Percentiles rank a stretch among this genome's conserved stretches.
Evolutionary conservation across 2,113 vertebrate genomes (phyloP).

Genomic region (Brevimyrus niger): DNA sequence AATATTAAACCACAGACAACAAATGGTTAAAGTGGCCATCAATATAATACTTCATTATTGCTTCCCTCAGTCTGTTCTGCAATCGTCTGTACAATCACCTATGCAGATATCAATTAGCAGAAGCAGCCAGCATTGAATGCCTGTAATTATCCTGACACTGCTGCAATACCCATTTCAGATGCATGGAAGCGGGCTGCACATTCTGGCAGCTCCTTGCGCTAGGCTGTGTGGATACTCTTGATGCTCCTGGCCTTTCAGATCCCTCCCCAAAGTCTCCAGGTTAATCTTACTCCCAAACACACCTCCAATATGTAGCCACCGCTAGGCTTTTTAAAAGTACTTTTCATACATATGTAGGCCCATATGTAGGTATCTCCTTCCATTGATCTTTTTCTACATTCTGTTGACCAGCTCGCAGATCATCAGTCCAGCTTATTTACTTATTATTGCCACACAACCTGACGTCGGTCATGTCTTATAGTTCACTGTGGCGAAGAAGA

Average conservation of each 20-base stretch:
- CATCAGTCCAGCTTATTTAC: not conserved
- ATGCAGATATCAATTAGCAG: not conserved
- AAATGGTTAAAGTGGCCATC: not conserved
- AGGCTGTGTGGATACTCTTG: not conserved
- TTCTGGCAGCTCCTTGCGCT: not conserved
- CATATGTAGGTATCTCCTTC: not conserved
- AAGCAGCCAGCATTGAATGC: not conserved
- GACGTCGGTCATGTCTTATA: not conserved
- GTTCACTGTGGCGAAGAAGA: constrained; percentile 6
- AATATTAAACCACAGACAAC: not conserved
- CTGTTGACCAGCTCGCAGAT: not conserved
- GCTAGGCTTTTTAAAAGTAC: not conserved
- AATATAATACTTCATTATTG: not conserved
- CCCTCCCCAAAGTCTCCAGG: not conserved
- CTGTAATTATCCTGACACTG: not conserved
- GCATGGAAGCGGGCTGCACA: not conserved
- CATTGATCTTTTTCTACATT: not conserved
- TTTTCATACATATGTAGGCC: not conserved
- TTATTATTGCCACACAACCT: not conserved
- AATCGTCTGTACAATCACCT: not conserved
- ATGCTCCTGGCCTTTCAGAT: not conserved
- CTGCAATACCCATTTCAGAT: not conserved
- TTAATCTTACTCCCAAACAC: not conserved
- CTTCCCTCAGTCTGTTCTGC: not conserved
- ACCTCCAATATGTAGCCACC: not conserved